Evolutionary conservation across 92 coral and sea anemone species (phyloP), one percentile per base, ranked within the genome.

Genomic region (Chrysogorgia sp.): DNA sequence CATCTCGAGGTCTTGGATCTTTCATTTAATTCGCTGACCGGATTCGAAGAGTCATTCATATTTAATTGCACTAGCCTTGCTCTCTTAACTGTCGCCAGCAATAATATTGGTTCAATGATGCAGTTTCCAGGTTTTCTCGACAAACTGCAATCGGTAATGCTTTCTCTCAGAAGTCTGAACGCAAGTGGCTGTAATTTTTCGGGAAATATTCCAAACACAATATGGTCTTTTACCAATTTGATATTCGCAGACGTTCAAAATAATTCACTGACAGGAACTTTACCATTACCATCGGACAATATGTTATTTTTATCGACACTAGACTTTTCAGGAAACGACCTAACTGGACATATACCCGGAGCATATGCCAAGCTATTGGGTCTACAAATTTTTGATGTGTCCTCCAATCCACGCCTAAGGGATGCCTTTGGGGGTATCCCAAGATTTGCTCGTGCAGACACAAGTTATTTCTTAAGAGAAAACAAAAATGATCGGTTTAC

Each of bases 201-300:
- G 21, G 94, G 94, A 1, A 25, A 48, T 34, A 87, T 90, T 35
- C 75, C 91, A 1, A 28, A 21, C 21, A 71, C 75, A 34, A 71
- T 90, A 7, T 90, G 94, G 94, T 66, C 75, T 40, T 90, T 90
- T 21, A 31, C 79, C 23, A 87, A 67, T 50, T 77, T 90, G 22
- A 87, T 87, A 31, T 72, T 86, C 9, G 67, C 84, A 17, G 87
- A 90, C 60, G 52, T 90, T 24, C 77, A 75, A 4, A 34, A 30
- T 14, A 90, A 87, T 49, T 40, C 22, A n/a, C 50, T 90, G n/a
- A 59, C 70, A 22, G 94, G 91, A 1, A 10, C 23, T 25, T 74
- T 90, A 24, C 89, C 94, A 0, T 53, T 40, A 3, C 89, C 87
- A 33, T 29, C 82, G 21, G 67, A 59, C 10, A 82, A 86, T 43